These are phyloP conservation scores for Drosophila rhopaloa DNA, from an alignment of 1,140 invertebrate species.

Conservation along the genomic window DNA sequence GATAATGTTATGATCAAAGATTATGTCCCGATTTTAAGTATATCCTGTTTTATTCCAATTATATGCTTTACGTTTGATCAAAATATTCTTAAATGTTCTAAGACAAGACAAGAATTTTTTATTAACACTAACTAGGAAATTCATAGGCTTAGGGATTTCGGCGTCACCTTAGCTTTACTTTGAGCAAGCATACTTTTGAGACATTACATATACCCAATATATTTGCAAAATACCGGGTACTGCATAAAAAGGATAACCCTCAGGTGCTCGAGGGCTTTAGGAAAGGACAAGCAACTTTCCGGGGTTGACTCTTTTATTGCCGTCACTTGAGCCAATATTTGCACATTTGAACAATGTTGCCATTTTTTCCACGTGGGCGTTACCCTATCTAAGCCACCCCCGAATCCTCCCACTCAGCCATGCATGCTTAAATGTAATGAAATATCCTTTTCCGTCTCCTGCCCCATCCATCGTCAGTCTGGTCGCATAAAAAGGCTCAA, in stretches of 20 bases:
- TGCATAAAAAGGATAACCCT: conserved; percentile 11
- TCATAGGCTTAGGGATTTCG: no score
- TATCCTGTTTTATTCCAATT: no score
- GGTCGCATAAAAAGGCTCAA: conserved; percentile 78
- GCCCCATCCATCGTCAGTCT: conserved; percentile 14
- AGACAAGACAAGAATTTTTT: no score
- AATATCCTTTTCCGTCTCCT: conserved; percentile 71
- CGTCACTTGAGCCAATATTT: conserved; percentile 81
- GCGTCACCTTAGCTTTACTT: background rate
- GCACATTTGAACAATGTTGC: conserved; percentile 79
- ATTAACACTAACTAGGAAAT: no score
- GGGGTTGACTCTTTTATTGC: conserved; percentile 71
- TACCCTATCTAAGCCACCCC: conserved; percentile 22
- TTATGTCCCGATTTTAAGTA: no score
- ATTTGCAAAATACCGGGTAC: background rate
- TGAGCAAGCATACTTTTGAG: no score
- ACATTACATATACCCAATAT: background rate
- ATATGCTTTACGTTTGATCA: no score
- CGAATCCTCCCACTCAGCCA: conserved; percentile 44
- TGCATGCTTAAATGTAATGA: conserved; percentile 82
- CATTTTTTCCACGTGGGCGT: conserved; percentile 55
- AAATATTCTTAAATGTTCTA: no score
- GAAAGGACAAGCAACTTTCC: conserved; percentile 25
- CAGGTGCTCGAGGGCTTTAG: conserved; percentile 16
- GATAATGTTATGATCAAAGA: no score